Conservation (phyloP, 2,888 invertebrate genomes). For the Calliopum simillimum region DNA sequence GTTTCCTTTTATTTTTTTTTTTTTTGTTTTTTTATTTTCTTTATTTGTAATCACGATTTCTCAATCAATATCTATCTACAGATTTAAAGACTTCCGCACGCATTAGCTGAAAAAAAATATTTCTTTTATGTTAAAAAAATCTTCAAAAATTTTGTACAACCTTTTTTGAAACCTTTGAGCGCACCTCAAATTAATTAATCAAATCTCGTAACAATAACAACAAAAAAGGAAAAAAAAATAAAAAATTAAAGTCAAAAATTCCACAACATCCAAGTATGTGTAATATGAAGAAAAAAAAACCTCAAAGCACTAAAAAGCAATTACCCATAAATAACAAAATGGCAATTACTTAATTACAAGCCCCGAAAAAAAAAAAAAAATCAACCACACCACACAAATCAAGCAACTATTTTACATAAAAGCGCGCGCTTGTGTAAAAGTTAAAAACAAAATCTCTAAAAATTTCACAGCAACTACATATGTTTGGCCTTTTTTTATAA, state of each 20-base stretch:
- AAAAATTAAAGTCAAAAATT: constrained; percentile 30
- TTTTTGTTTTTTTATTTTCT: too few species aligned
- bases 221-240: constrained; percentile 25
- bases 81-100: too few species aligned
- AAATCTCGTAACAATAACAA: constrained; percentile 1
- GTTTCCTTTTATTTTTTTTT: too few species aligned
- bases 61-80: too few species aligned
- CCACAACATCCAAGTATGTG: constrained; percentile 24
- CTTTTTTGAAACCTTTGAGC: constrained; percentile 17
- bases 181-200: constrained; percentile 17
- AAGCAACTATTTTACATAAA: constrained; percentile 9
- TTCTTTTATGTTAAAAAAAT: too few species aligned
- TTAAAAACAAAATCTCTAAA: constrained; percentile 7
- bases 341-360: constrained; percentile 27
- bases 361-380: background rate
- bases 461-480: background rate
- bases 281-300: background rate
- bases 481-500: constrained; percentile 15
- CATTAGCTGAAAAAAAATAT: too few species aligned
- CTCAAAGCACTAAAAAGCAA: constrained; percentile 18
- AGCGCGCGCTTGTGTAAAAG: background rate
- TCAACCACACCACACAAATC: background rate
- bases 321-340: constrained; percentile 29
- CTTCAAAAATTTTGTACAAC: too few species aligned
- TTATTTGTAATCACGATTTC: too few species aligned